Base-by-base conservation (phyloP, 2,888 invertebrate genomes). In the Acrobeloides nanus region DNA sequence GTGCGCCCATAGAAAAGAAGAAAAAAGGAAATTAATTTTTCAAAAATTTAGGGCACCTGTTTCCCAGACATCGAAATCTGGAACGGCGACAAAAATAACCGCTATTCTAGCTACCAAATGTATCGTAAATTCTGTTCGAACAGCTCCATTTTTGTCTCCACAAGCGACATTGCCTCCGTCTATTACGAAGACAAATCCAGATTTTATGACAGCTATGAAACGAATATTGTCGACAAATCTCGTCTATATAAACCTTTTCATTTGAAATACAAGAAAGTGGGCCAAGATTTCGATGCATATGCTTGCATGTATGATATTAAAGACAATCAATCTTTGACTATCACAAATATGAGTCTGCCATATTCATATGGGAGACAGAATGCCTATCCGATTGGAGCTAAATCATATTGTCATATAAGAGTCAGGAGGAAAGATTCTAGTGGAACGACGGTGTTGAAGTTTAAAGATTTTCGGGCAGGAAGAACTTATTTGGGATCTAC, bases 111-210 rank as follows among this genome's bases (percentile, higher is more conserved):
- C 8, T 46, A 38, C 24, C 29, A 33, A 12, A 23, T 24, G 7
- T 26, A 46, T 31, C 31, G 27, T 1, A 40, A 37, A 3, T 61
- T 68, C 62, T 68, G 68, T 46, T 29, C 49, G 24, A 61, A 64
- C 18, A 33, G 42, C 1, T 54, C 62, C 6, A 32, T 35, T 0
- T 62, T 57, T 41, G 38, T 56, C 24, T 53, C 63, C 20, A 45
- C 55, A 4, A 31, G 61, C 8, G 59, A 65, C 49, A 24, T 56
- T 8, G 41, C 51, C 15, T 49, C 53, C 1, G 26, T 64, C 21
- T 26, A 53, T 50, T 64, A 60, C 51, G 38, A 46, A 10, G 57
- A 59, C 20, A 35, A 40, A 12, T 20, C 18, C 1, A 38, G 38
- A 17, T 15, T 29, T 21, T 43, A 53, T 33, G 21, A 50, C 20